Percentiles rank a stretch among this genome's conserved stretches.
These are phyloP conservation scores for Ceratina australensis DNA, from an alignment of 1,140 invertebrate species.

Conservation along the genomic window DNA sequence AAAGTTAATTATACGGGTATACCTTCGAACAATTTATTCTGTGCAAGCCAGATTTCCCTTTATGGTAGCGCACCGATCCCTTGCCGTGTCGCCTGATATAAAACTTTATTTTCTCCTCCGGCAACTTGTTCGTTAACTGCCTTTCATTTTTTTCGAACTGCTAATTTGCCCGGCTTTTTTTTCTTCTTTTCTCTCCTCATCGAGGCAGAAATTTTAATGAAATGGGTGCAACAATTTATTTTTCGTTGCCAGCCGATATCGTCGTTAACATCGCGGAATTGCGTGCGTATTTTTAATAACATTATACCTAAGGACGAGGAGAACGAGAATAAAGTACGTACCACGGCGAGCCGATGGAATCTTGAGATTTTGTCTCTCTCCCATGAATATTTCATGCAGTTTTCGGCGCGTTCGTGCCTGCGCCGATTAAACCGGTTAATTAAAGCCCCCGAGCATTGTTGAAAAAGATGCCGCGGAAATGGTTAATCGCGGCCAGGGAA, in stretches of 20 bases:
- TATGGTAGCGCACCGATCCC: too few species aligned
- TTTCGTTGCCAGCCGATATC: neutral
- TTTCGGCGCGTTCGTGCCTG: neutral
- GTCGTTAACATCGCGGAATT: conserved; percentile 22
- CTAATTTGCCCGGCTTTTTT: too few species aligned
- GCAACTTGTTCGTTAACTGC: neutral
- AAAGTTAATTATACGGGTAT: conserved; percentile 23
- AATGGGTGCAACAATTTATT: neutral
- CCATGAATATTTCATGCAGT: neutral
- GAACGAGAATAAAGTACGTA: neutral
- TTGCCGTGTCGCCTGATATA: neutral
- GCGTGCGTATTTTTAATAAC: neutral
- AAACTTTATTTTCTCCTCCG: neutral
- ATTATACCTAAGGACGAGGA: too few species aligned
- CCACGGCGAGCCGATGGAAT: neutral
- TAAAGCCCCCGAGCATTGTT: neutral
- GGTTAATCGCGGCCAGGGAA: neutral
- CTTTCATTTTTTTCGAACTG: too few species aligned
- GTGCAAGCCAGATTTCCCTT: neutral
- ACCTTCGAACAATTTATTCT: neutral
- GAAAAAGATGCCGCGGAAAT: too few species aligned
- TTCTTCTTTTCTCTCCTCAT: neutral
- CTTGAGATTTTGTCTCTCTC: neutral
- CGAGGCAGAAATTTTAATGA: conserved; percentile 7
- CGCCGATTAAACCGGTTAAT: neutral